Percentiles rank a stretch among this genome's conserved stretches.
Conservation (phyloP, 2,113 vertebrate genomes). For the Brienomyrus longianalis region DNA sequence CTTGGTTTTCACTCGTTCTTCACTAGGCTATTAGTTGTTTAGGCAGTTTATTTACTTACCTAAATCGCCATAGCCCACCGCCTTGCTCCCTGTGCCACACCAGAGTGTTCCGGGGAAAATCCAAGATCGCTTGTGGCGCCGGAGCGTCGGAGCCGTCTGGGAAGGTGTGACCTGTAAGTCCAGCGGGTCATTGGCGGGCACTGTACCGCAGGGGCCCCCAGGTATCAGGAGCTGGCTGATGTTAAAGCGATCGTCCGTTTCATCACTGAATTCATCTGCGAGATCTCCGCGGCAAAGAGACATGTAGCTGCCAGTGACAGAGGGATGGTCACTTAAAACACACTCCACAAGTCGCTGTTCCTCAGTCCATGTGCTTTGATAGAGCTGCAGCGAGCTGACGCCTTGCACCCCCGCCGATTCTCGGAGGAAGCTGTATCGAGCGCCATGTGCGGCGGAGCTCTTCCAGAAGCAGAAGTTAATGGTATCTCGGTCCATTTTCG, state of each 20-base stretch:
- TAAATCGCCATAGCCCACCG: constrained; percentile 57
- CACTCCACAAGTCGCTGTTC: constrained; percentile 48
- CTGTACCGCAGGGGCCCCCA: constrained; percentile 35
- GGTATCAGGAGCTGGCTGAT: constrained; percentile 22
- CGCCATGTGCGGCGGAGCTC: constrained; percentile 14
- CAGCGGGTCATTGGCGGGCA: not conserved
- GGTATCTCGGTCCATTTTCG: not conserved
- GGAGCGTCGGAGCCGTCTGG: not conserved
- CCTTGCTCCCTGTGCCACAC: constrained; percentile 77
- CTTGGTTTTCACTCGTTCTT: not conserved
- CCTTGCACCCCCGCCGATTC: not conserved
- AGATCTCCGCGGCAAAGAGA: constrained; percentile 44
- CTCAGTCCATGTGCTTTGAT: constrained; percentile 58
- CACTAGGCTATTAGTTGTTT: not conserved
- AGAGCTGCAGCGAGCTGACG: constrained; percentile 36
- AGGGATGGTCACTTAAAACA: constrained; percentile 36
- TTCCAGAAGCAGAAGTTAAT: constrained; percentile 49
- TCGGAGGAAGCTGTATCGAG: constrained; percentile 54
- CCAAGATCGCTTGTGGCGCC: constrained; percentile 62
- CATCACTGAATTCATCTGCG: constrained; percentile 29
- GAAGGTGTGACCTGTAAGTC: not conserved
- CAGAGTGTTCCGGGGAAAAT: constrained; percentile 79
- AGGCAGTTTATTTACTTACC: constrained; percentile 49
- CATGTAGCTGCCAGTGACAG: constrained; percentile 39
- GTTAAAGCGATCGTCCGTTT: constrained; percentile 9